Evolutionary conservation across 2,888 invertebrate genomes (phyloP).

Genomic region (Leptopilina drosophilae): DNA sequence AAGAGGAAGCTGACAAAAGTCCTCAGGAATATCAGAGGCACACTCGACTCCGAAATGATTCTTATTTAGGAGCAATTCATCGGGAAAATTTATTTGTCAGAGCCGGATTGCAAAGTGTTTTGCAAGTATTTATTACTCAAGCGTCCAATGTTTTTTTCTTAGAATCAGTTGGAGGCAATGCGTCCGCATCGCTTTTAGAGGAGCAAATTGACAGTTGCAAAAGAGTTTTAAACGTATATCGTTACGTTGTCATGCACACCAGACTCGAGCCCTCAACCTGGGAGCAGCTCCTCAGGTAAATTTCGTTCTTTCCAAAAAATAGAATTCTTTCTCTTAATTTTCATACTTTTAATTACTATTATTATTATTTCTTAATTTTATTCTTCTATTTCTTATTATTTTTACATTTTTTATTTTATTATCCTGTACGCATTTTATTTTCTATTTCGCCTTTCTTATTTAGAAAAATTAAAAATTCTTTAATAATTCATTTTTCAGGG

Average conservation of each 20-base stretch:
- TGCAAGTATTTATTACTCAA: constrained; percentile 95
- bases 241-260: constrained; percentile 98
- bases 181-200: constrained; percentile 85
- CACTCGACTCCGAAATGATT: constrained; percentile 86
- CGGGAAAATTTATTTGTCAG: constrained; percentile 88
- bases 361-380: too few species aligned
- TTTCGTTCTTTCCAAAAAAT: neutral
- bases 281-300: constrained; percentile 79
- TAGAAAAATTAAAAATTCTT: neutral
- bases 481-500: constrained; percentile 71
- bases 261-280: constrained; percentile 95
- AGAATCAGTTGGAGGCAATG: constrained; percentile 78
- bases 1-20: constrained; percentile 70
- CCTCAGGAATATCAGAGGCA: constrained; percentile 72
- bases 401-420: too few species aligned
- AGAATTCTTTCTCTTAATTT: neutral
- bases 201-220: constrained; percentile 98
- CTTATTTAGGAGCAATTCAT: constrained; percentile 90
- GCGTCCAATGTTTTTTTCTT: constrained; percentile 96
- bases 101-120: constrained; percentile 90
- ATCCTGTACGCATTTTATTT: too few species aligned
- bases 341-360: too few species aligned
- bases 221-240: constrained; percentile 95
- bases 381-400: too few species aligned
- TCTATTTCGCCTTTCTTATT: too few species aligned